Conservation (phyloP, 2,797 vertebrate genomes). For the Halcyon smyrnensis region DNA sequence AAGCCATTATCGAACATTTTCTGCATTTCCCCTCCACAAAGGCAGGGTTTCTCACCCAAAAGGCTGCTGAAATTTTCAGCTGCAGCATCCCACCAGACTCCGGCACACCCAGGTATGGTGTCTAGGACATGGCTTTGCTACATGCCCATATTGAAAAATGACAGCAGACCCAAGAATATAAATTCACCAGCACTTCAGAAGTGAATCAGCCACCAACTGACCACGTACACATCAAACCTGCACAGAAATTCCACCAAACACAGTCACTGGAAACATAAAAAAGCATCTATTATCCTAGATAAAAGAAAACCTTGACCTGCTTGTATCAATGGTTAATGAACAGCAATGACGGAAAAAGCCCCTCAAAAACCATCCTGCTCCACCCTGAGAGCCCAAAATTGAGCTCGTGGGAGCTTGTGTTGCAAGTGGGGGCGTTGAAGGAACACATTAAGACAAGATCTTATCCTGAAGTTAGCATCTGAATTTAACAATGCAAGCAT, state of each 20-base stretch:
- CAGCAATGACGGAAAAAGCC: conserved; percentile 28
- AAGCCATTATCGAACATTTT: accelerated
- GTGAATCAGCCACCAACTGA: background rate
- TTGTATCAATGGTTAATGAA: conserved; percentile 15
- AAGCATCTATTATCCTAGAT: background rate
- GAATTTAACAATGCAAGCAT: conserved; percentile 31
- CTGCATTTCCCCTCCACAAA: background rate
- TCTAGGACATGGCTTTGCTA: accelerated
- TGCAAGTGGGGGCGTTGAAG: conserved; percentile 9
- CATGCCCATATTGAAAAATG: background rate
- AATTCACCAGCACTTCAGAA: background rate
- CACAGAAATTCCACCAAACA: background rate
- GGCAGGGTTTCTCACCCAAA: background rate
- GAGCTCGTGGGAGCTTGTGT: background rate
- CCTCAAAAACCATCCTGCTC: conserved; percentile 1
- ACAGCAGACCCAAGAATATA: background rate
- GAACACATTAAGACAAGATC: conserved; percentile 29
- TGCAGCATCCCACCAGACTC: background rate
- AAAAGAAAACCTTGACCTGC: background rate
- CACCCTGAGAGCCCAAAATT: background rate
- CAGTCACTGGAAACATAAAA: background rate
- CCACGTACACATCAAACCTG: background rate
- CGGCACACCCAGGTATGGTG: accelerated
- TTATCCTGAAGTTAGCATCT: conserved; percentile 38
- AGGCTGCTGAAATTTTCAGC: background rate